Evolutionary conservation across 2,888 invertebrate genomes (phyloP).

Genomic region (Taphrorychus bicolor): DNA sequence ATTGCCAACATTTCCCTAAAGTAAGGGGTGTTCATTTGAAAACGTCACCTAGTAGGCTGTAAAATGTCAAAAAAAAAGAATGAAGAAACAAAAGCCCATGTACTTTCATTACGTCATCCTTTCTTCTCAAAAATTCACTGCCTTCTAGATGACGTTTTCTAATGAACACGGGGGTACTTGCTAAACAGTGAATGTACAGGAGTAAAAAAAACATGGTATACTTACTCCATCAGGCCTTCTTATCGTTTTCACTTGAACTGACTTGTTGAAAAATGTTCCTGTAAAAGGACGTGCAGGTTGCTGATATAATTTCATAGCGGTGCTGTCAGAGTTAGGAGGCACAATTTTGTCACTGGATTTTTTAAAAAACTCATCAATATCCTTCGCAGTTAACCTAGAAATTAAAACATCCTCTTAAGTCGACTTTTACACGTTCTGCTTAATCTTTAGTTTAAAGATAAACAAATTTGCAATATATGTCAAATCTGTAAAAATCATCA

Average conservation of each 20-base stretch:
- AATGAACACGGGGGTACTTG: no score
- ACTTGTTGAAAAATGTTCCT: slow-evolving; percentile 60
- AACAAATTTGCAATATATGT: neutral
- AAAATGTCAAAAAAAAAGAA: no score
- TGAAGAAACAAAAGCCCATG: no score
- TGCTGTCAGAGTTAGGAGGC: slow-evolving; percentile 97
- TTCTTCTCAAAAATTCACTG: no score
- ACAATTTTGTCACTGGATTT: slow-evolving; percentile 40
- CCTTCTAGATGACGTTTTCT: no score
- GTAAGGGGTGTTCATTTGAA: no score
- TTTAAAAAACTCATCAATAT: slow-evolving; percentile 26
- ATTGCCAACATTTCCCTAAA: no score
- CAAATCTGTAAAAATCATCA: no score
- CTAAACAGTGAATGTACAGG: no score
- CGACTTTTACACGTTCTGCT: neutral
- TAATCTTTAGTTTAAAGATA: neutral
- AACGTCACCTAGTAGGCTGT: no score
- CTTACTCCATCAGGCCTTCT: slow-evolving; percentile 65
- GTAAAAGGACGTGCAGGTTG: neutral
- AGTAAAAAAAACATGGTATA: no score
- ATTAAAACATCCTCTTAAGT: neutral
- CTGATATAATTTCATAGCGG: slow-evolving; percentile 91
- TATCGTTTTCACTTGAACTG: slow-evolving; percentile 63
- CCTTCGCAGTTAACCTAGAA: slow-evolving; percentile 15
- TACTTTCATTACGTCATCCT: no score